Conservation (phyloP, 92 coral and sea anemone genomes). For the Heteractis magnifica region DNA sequence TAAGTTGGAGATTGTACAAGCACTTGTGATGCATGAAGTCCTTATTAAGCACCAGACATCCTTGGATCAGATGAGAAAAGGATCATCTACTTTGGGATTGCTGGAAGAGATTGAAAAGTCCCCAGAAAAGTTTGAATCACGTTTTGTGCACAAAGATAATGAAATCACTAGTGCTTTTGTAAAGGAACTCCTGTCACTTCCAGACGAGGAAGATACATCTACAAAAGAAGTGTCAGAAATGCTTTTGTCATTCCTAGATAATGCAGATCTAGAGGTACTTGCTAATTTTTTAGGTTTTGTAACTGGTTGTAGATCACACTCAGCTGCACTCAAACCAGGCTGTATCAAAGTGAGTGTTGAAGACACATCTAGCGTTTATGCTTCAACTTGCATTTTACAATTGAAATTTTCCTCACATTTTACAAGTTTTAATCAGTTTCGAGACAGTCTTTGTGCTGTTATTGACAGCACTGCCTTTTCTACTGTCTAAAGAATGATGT, state of each 20-base stretch:
- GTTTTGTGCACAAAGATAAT: conserved; percentile 44
- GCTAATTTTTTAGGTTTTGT: conserved; percentile 41
- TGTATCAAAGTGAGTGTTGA: conserved; percentile 40
- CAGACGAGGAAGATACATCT: conserved; percentile 40
- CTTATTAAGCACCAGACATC: conserved; percentile 53
- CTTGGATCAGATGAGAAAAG: conserved; percentile 59
- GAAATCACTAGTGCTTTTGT: conserved; percentile 38
- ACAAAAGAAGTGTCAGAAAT: conserved; percentile 33
- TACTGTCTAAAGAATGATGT: not conserved
- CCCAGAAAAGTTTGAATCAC: conserved; percentile 54
- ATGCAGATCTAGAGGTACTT: conserved; percentile 40
- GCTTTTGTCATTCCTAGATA: conserved; percentile 47
- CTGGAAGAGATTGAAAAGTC: conserved; percentile 44
- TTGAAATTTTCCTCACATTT: conserved; percentile 34
- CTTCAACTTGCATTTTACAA: conserved; percentile 38
- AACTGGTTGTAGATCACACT: conserved; percentile 41
- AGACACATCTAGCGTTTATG: conserved; percentile 35
- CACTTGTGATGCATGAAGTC: conserved; percentile 39
- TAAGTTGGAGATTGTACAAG: not conserved
- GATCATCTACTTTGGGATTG: conserved; percentile 46
- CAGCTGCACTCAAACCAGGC: conserved; percentile 44
- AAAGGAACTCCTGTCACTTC: conserved; percentile 42
- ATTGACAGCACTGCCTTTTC: not conserved
- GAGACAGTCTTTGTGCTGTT: not conserved
- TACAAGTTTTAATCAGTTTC: conserved; percentile 14